Evolutionary conservation across 2,888 invertebrate genomes (phyloP).

Genomic region (Napeogenes sylphis): DNA sequence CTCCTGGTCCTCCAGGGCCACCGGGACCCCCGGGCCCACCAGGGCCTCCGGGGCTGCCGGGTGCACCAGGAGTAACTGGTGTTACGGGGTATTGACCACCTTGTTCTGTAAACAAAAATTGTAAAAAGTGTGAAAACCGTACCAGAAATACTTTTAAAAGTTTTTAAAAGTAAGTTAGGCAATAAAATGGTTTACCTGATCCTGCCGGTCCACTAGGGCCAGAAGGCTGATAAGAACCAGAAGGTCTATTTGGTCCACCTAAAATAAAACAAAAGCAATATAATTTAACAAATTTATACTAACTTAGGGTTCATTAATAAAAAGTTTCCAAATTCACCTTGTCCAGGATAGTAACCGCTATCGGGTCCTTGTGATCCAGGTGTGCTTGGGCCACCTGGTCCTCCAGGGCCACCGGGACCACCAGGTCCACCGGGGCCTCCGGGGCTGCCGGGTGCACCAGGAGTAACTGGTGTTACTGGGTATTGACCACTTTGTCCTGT

Average conservation of each 20-base stretch:
- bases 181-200: not conserved
- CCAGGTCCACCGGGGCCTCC: slow-evolving; percentile 33
- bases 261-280: slow-evolving; percentile 20
- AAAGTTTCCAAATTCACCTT: slow-evolving; percentile 19
- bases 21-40: slow-evolving; percentile 34
- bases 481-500: not conserved
- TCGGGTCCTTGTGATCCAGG: slow-evolving; percentile 38
- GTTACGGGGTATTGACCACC: slow-evolving; percentile 19
- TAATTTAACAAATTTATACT: not conserved
- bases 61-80: slow-evolving; percentile 30
- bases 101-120: slow-evolving; percentile 8
- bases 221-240: slow-evolving; percentile 6
- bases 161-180: not conserved
- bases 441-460: slow-evolving; percentile 34
- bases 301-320: too few relatives aligned
- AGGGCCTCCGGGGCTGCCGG: slow-evolving; percentile 34
- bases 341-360: slow-evolving; percentile 24
- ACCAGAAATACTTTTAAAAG: not conserved
- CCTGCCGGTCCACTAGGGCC: slow-evolving; percentile 21
- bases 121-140: not conserved
- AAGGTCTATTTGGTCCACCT: slow-evolving; percentile 32
- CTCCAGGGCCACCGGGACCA: slow-evolving; percentile 27
- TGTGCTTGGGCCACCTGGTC: slow-evolving; percentile 31
- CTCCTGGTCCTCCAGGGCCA: slow-evolving; percentile 29
- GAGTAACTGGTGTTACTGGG: slow-evolving; percentile 29